phyloP scores from a whole-genome alignment of 2,113 vertebrate species.

The Gymnorhina tibicen region DNA sequence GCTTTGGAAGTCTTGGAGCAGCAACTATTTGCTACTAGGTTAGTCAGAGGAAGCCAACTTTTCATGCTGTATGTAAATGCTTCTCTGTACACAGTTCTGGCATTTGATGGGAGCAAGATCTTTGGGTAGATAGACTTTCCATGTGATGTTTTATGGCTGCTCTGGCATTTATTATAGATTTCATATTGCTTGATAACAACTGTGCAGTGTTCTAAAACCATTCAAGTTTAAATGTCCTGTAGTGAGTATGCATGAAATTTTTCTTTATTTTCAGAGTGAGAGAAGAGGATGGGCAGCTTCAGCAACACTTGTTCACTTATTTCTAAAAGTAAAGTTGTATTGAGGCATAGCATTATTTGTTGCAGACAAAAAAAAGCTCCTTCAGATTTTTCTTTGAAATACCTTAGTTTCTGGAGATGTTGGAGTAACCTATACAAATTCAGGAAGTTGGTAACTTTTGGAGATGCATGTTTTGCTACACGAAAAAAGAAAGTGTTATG shows the following conservation, averaged over 20 bases:
- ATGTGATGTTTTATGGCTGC: neutral
- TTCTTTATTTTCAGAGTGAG: neutral
- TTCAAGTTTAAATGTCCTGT: neutral
- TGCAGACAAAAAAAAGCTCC: neutral
- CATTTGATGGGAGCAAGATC: neutral
- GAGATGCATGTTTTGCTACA: neutral
- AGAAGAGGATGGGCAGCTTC: neutral
- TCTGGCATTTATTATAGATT: neutral
- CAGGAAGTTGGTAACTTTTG: neutral
- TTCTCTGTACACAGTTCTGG: neutral
- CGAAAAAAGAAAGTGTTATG: neutral
- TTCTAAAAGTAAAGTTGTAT: neutral
- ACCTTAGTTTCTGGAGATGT: neutral
- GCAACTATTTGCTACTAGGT: rapidly evolving
- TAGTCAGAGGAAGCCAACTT: neutral
- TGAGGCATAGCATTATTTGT: neutral
- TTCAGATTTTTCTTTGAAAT: neutral
- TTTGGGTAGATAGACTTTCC: neutral
- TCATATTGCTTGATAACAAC: neutral
- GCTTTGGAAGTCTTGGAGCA: neutral
- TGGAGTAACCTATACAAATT: neutral
- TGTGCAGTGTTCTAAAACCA: neutral
- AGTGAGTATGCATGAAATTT: neutral
- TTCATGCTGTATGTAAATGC: neutral
- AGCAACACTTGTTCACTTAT: neutral